Evolutionary conservation across 2,113 vertebrate species (phyloP).

Genomic region (Actinemys pallida): DNA sequence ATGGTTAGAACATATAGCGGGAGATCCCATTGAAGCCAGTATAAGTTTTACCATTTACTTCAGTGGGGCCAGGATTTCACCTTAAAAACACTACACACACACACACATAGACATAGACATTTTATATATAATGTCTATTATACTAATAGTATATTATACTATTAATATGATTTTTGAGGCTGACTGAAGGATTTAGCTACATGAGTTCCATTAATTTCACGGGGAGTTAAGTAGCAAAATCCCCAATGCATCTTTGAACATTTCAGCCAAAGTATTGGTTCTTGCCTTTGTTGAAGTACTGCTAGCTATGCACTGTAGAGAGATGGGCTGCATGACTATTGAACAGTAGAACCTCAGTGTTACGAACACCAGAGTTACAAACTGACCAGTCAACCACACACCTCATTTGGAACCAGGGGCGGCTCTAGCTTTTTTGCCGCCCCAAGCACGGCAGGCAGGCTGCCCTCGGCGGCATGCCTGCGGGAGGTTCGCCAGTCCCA

Average conservation of each 20-base stretch:
- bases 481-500: no score
- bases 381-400: no score
- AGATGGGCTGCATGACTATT: neutral
- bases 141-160: no score
- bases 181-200: neutral
- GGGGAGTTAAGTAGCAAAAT: neutral
- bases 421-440: no score
- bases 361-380: no score
- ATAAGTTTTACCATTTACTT: neutral
- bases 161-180: neutral
- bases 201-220: slow-evolving; percentile 1
- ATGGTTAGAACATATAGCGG: neutral
- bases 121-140: no score
- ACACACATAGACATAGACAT: no score
- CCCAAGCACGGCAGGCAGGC: no score
- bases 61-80: neutral
- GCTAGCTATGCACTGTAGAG: neutral
- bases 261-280: neutral
- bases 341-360: no score
- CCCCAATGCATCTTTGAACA: slow-evolving; percentile 29
- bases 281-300: slow-evolving; percentile 5
- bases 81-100: neutral
- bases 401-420: no score
- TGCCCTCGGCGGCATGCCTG: no score
- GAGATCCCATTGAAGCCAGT: neutral